Evolutionary conservation across 2,888 invertebrate species (phyloP), one percentile per base, ranked within the genome.

Genomic region (Venusia cambrica): DNA sequence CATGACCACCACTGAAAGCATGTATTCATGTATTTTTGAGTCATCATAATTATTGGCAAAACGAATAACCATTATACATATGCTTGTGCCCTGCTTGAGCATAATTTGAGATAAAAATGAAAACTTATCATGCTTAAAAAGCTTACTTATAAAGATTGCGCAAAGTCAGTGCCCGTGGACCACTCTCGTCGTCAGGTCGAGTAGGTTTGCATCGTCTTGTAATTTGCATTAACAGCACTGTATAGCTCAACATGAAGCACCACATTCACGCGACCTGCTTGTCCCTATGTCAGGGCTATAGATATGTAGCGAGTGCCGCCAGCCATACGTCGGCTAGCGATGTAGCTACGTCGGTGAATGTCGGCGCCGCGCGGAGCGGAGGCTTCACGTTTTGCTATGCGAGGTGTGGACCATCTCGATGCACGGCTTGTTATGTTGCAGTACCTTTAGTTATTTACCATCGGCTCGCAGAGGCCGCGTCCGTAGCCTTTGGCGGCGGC

Each of bases 341-440:
- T n/a, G n/a, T n/a, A n/a, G n/a, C n/a, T n/a, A n/a, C 2, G 24
- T 7, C 32, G 32, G 32, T 28, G 33, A 29, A 29, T 32, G 28
- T 5, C 13, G 19, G 38, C 29, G 29, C 13, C 16, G 38, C 29
- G 29, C 13, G 12, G 9, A 6, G 33, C 25, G 29, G 17, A 13
- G 29, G 45, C 41, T 21, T 42, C 41, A 28, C 45, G 29, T 36
- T 38, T 20, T 30, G 45, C 45, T 41, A 32, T 25, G 33, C 33
- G 5, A 11, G n/a, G 18, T 19, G 13, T 7, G 31, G 27, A 17
- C 15, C 29, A 27, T 43, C 46, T 31, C 42, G 41, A 40, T 39
- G 46, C 42, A 43, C 39, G 28, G 39, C 41, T 46, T 40, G 39
- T 42, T 46, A 34, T 42, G 37, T 46, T 46, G 33, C 46, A 46